Percentiles rank a stretch among this genome's conserved stretches.
Evolutionary conservation across 2,113 vertebrate species (phyloP).

Genomic region (Ariopsis seemanni): DNA sequence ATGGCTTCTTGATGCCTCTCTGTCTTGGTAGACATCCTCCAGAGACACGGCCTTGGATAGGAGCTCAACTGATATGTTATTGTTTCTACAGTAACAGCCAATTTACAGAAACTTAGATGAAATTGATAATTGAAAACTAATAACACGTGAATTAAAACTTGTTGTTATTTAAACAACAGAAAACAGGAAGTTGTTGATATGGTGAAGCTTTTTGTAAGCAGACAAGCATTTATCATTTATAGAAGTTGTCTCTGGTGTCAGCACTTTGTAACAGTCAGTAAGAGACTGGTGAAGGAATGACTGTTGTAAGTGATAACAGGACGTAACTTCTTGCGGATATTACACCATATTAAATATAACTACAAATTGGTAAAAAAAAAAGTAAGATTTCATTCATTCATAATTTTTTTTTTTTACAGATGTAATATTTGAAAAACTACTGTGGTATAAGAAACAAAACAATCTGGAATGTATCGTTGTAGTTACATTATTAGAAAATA

Average conservation of each 20-base stretch:
- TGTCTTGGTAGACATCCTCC: too few species aligned
- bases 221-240: neutral
- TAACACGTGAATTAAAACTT: neutral
- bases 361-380: neutral
- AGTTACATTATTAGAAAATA: neutral
- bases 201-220: neutral
- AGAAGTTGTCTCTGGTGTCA: neutral
- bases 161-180: neutral
- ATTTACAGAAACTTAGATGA: neutral
- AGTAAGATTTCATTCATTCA: neutral
- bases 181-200: neutral
- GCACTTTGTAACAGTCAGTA: neutral
- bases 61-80: neutral
- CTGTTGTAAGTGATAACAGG: neutral
- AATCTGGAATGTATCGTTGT: neutral
- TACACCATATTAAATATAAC: neutral
- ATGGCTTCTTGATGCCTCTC: too few species aligned
- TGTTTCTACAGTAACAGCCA: neutral
- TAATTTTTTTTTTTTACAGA: neutral
- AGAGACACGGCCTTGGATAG: neutral
- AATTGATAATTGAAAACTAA: neutral
- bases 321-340: neutral
- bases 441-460: neutral
- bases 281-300: neutral
- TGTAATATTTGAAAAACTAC: neutral